phyloP scores from a whole-genome alignment of 37 sponge, comb jelly and placozoan species.

The Halichondria panicea region DNA sequence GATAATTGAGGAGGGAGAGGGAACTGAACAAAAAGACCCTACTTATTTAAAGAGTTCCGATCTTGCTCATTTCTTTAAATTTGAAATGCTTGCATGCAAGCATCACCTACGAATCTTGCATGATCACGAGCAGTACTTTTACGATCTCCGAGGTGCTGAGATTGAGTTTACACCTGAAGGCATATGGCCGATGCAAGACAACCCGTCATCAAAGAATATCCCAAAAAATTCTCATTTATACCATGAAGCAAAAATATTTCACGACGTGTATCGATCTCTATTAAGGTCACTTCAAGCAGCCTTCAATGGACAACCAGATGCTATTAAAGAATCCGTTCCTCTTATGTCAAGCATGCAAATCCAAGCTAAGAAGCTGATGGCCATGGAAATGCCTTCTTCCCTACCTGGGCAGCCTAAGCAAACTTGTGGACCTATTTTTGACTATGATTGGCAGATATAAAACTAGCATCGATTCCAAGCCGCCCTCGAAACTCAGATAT shows the following conservation, averaged over 20 bases:
- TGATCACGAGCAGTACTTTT: not conserved
- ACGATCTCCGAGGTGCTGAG: constrained; percentile 4
- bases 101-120: not conserved
- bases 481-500: too few species aligned
- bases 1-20: constrained; percentile 69
- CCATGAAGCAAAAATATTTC: constrained; percentile 40
- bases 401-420: not conserved
- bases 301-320: constrained; percentile 42
- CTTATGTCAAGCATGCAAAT: constrained; percentile 27
- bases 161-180: constrained; percentile 41
- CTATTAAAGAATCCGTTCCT: constrained; percentile 7
- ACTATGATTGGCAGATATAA: constrained; percentile 51
- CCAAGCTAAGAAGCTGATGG: constrained; percentile 27
- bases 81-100: constrained; percentile 56
- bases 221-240: constrained; percentile 12
- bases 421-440: constrained; percentile 48
- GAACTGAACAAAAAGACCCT: constrained; percentile 40
- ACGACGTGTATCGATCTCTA: constrained; percentile 19
- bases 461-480: too few species aligned
- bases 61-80: constrained; percentile 58
- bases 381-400: not conserved
- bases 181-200: constrained; percentile 67
- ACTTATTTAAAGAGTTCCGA: not conserved
- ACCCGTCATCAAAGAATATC: constrained; percentile 24
- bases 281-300: constrained; percentile 20